Evolutionary conservation across 64 coral and sea anemone species (phyloP).

Genomic region (Cladopsammia gracilis): DNA sequence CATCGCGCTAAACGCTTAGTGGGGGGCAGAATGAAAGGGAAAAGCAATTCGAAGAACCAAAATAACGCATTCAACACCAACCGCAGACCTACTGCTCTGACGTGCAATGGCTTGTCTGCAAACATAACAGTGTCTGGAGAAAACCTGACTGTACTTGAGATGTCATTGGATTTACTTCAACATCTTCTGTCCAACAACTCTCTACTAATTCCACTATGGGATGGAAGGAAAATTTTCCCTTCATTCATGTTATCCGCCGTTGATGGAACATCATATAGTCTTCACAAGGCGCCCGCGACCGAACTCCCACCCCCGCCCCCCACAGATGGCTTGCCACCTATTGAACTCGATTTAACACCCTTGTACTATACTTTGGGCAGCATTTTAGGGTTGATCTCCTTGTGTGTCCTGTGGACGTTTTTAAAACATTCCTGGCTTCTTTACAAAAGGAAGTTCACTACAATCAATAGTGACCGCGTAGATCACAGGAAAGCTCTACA

Average conservation of each 20-base stretch:
- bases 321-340: neutral
- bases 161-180: slow-evolving; percentile 28
- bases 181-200: slow-evolving; percentile 53
- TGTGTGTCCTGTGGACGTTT: slow-evolving; percentile 69
- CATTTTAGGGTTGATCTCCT: slow-evolving; percentile 40
- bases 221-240: slow-evolving; percentile 38
- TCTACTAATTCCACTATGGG: slow-evolving; percentile 39
- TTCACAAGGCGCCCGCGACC: slow-evolving; percentile 31
- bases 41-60: slow-evolving; percentile 8
- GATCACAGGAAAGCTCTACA: slow-evolving; percentile 17
- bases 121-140: slow-evolving; percentile 15
- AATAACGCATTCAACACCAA: slow-evolving; percentile 21
- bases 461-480: slow-evolving; percentile 84
- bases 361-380: slow-evolving; percentile 58
- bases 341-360: slow-evolving; percentile 58
- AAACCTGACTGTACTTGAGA: neutral
- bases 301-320: neutral
- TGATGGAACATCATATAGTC: slow-evolving; percentile 16
- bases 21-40: slow-evolving; percentile 32
- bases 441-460: slow-evolving; percentile 82
- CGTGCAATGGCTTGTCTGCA: slow-evolving; percentile 39
- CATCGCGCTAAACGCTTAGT: slow-evolving; percentile 55
- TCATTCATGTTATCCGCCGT: slow-evolving; percentile 52
- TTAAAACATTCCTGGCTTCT: slow-evolving; percentile 75
- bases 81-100: neutral